Conservation (phyloP, 1,140 invertebrate species). For the Eriocheir sinensis region DNA sequence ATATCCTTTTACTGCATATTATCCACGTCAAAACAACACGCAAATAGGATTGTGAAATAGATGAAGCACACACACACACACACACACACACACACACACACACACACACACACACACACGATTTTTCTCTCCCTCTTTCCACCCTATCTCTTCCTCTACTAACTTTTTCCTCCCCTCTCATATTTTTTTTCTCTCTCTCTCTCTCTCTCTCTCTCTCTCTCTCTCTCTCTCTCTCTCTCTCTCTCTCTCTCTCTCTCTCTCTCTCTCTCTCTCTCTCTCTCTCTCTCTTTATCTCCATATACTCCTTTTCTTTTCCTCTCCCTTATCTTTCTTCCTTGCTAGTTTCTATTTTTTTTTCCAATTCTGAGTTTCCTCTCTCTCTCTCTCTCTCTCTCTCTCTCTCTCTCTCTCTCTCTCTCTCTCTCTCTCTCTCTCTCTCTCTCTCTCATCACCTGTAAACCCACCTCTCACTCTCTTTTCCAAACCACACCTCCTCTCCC, state of each 20-base stretch:
- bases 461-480: neutral
- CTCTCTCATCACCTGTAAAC: neutral
- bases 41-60: no score
- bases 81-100: no score
- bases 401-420: neutral
- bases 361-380: neutral
- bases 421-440: neutral
- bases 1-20: no score
- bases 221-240: conserved; percentile 11
- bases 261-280: no score
- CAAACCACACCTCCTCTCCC: neutral
- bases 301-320: neutral
- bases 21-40: no score
- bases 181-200: no score
- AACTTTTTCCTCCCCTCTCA: no score
- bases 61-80: no score
- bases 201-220: conserved; percentile 11
- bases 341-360: neutral
- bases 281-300: neutral
- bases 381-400: neutral
- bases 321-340: neutral
- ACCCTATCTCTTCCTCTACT: no score
- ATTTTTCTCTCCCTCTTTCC: no score
- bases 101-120: no score
- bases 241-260: no score